These are phyloP conservation scores for Euproctis similis DNA, from an alignment of 2,888 invertebrate species.

Conservation along the genomic window DNA sequence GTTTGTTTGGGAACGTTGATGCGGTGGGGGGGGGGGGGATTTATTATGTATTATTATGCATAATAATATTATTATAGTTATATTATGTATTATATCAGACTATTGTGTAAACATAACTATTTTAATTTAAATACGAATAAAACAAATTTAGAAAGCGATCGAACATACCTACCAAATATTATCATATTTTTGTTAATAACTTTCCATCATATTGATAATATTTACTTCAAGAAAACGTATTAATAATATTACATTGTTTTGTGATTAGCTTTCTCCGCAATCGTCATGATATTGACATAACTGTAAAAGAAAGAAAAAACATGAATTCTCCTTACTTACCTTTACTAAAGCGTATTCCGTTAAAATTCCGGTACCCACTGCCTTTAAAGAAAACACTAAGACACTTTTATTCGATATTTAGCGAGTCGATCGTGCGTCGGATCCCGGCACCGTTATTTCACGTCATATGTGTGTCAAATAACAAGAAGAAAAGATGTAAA, in stretches of 20 bases:
- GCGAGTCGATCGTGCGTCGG: conserved; percentile 65
- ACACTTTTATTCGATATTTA: conserved; percentile 68
- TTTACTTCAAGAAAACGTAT: conserved; percentile 6
- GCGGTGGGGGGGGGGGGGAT: too few relatives aligned
- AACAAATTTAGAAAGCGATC: conserved; percentile 9
- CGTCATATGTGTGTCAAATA: conserved; percentile 70
- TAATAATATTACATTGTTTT: too few relatives aligned
- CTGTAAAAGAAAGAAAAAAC: conserved; percentile 71
- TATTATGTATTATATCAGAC: too few relatives aligned
- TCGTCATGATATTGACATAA: conserved; percentile 58
- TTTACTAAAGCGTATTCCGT: conserved; percentile 69
- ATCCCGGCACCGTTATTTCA: conserved; percentile 68
- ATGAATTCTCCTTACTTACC: too few relatives aligned
- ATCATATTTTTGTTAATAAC: conserved; percentile 5
- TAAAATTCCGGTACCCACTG: conserved; percentile 70
- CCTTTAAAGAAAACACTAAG: conserved; percentile 62
- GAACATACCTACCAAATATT: conserved; percentile 1
- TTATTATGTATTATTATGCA: too few relatives aligned
- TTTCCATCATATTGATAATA: conserved; percentile 11
- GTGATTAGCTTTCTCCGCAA: conserved; percentile 52
- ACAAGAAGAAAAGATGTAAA: conserved; percentile 57
- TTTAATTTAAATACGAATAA: conserved; percentile 5
- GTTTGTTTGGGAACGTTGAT: too few relatives aligned
- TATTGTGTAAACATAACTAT: not conserved
- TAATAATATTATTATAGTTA: too few relatives aligned